A percentile compares a stretch with the other conserved stretches of the same genome.
Evolutionary conservation across 2,113 vertebrate genomes (phyloP).

Genomic region (Leptodactylus fuscus): DNA sequence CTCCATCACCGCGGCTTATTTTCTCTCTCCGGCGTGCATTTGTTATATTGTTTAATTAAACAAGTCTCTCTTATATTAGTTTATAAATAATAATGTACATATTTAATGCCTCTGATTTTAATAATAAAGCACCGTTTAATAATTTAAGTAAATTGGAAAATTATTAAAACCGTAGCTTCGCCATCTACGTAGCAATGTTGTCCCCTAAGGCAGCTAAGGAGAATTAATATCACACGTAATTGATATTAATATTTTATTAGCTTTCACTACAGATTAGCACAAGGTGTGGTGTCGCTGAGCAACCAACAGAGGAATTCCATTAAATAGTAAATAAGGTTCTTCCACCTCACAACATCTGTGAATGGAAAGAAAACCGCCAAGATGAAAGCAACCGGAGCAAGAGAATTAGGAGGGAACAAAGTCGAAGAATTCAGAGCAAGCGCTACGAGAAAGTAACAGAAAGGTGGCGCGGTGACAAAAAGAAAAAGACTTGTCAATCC

Average conservation of each 20-base stretch:
- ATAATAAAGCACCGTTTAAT: slow-evolving; percentile 42
- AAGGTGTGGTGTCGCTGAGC: slow-evolving; percentile 39
- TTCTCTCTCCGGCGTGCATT: neutral
- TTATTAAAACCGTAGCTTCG: neutral
- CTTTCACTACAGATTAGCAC: slow-evolving; percentile 45
- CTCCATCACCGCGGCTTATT: slow-evolving; percentile 1
- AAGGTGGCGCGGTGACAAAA: neutral
- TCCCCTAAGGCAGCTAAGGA: slow-evolving; percentile 10
- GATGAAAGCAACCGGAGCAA: neutral
- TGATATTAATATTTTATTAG: slow-evolving; percentile 50
- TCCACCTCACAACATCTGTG: slow-evolving; percentile 38
- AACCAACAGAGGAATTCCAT: slow-evolving; percentile 22
- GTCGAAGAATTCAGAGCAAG: neutral
- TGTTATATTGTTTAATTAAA: slow-evolving; percentile 29
- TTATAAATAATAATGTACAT: slow-evolving; percentile 33
- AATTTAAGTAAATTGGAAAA: slow-evolving; percentile 6
- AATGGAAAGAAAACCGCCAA: neutral
- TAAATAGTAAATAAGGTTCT: slow-evolving; percentile 21
- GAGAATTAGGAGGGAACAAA: neutral
- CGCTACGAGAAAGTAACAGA: neutral
- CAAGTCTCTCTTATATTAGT: slow-evolving; percentile 19
- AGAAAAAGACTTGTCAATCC: too few relatives aligned
- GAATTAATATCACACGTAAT: slow-evolving; percentile 43
- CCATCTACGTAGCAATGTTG: neutral
- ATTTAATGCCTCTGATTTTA: slow-evolving; percentile 38